A percentile compares a stretch with the other conserved stretches of the same genome.
Conservation (phyloP, 2,797 vertebrate genomes). For the Arctocebus calabarensis region DNA sequence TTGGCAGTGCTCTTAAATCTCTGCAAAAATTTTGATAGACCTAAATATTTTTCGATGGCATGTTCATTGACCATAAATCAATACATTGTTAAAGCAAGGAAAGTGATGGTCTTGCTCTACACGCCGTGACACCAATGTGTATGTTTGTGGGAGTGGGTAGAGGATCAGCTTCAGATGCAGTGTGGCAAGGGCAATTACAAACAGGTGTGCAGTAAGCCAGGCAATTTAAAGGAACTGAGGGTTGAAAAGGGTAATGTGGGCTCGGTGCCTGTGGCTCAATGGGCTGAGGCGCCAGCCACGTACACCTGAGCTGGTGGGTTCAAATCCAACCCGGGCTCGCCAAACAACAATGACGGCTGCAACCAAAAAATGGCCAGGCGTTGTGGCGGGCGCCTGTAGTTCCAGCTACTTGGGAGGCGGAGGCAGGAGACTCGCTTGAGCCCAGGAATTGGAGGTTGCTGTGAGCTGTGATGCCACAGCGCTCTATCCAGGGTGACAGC, state of each 20-base stretch:
- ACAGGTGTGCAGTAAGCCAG: neutral
- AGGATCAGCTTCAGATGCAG: neutral
- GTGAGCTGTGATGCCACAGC: too few species aligned
- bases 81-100: neutral
- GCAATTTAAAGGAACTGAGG: neutral
- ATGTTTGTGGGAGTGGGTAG: neutral
- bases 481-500: too few species aligned
- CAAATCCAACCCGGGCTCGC: too few species aligned
- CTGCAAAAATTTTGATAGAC: conserved; percentile 1
- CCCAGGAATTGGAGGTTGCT: too few species aligned
- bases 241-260: neutral
- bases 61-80: neutral
- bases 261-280: too few species aligned
- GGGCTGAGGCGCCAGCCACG: too few species aligned
- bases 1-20: neutral
- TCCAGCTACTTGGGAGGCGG: too few species aligned
- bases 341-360: too few species aligned
- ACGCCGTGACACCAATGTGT: neutral
- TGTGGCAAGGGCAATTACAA: neutral
- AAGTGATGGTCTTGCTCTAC: neutral
- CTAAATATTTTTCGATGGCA: neutral
- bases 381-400: too few species aligned
- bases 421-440: too few species aligned
- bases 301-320: too few species aligned
- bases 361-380: too few species aligned